Evolutionary conservation across 1,140 invertebrate genomes (phyloP).

Genomic region (Caerostris darwini): DNA sequence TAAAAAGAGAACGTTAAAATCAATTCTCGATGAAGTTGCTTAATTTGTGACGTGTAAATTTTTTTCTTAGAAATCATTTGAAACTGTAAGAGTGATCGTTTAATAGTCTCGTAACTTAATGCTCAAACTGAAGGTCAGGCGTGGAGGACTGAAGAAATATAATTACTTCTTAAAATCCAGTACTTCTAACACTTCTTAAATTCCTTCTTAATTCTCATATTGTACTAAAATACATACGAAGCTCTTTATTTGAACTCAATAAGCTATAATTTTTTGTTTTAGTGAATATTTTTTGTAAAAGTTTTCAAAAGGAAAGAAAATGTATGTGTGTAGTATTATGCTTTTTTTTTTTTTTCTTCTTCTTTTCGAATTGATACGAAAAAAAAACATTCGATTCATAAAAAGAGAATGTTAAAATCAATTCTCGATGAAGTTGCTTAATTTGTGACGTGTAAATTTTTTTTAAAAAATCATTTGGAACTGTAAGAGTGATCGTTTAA

Average conservation of each 20-base stretch:
- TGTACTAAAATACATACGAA: no score
- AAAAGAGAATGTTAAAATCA: not conserved
- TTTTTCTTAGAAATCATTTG: not conserved
- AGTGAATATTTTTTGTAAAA: no score
- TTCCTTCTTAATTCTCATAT: slow-evolving; percentile 7
- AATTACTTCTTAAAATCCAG: not conserved
- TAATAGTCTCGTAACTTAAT: slow-evolving; percentile 7
- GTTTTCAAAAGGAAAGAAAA: no score
- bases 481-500: not conserved
- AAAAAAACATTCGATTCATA: not conserved
- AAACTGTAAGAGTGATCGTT: not conserved
- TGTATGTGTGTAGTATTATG: no score
- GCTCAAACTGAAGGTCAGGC: not conserved
- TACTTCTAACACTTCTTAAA: no score
- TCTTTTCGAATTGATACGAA: no score
- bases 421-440: not conserved
- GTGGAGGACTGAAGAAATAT: slow-evolving; percentile 17
- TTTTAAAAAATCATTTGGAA: not conserved
- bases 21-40: not conserved
- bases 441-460: not conserved
- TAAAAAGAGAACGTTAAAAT: not conserved
- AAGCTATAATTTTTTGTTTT: no score
- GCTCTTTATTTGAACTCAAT: no score
- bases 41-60: not conserved
- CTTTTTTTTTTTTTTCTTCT: no score